phyloP scores from a whole-genome alignment of 1,140 invertebrate genomes.

The Neoseiulus cucumeris region DNA sequence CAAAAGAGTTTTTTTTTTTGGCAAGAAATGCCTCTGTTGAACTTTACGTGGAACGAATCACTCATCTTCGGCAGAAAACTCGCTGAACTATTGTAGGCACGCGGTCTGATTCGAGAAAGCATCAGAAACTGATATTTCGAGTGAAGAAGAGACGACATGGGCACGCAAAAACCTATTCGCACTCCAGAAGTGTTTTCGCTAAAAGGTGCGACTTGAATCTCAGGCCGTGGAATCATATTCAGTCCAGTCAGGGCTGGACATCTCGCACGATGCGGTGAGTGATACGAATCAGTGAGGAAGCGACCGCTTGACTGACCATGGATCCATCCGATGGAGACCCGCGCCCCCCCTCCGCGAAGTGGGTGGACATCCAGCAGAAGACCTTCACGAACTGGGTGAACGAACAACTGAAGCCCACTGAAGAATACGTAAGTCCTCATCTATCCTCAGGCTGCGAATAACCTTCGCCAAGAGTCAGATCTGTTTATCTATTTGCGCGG shows the following conservation, averaged over 20 bases:
- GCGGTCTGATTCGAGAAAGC: not conserved
- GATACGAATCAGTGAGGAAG: not conserved
- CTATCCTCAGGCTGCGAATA: too few species aligned
- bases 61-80: too few species aligned
- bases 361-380: conserved; percentile 90
- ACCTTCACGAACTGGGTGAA: conserved; percentile 97
- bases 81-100: not conserved
- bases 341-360: conserved; percentile 24
- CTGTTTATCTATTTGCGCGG: too few species aligned
- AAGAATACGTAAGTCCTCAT: conserved; percentile 14
- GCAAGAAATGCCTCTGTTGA: too few species aligned
- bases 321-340: not conserved
- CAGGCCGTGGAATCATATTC: not conserved
- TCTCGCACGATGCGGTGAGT: not conserved
- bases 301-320: too few species aligned
- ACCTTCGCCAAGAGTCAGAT: conserved; percentile 12
- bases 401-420: conserved; percentile 48
- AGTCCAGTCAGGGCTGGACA: not conserved
- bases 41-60: too few species aligned
- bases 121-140: too few species aligned
- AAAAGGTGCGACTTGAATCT: not conserved
- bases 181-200: too few species aligned
- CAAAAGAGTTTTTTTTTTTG: too few species aligned
- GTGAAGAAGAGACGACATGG: too few species aligned
- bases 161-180: too few species aligned